Conservation (phyloP, 2,113 vertebrate species). For the Sporophila hypoxantha region DNA sequence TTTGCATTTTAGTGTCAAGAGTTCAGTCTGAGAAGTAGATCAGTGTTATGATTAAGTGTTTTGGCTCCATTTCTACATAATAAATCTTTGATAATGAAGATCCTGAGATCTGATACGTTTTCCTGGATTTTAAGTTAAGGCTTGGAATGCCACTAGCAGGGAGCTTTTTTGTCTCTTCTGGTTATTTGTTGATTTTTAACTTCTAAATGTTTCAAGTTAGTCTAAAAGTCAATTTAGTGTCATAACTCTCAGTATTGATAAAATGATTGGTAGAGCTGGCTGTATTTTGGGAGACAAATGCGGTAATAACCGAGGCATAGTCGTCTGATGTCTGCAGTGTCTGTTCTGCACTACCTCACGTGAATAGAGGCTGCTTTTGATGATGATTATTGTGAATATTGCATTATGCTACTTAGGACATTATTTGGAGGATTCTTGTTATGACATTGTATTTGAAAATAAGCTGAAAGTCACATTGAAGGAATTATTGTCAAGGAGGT, state of each 20-base stretch:
- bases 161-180: neutral
- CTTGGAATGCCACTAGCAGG: neutral
- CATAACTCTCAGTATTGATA: neutral
- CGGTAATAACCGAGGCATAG: accelerated
- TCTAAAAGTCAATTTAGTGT: neutral
- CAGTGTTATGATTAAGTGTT: neutral
- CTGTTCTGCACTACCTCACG: accelerated
- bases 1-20: neutral
- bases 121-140: neutral
- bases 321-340: accelerated
- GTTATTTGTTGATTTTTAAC: neutral
- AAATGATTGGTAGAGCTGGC: neutral
- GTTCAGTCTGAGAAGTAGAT: neutral
- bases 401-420: neutral
- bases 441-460: neutral
- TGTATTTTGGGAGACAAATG: neutral
- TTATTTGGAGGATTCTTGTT: neutral
- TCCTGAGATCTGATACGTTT: neutral
- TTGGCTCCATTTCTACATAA: neutral
- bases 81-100: neutral
- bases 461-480: neutral
- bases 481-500: neutral
- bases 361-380: neutral
- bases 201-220: neutral
- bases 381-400: neutral